Conservation (phyloP, 2,113 vertebrate genomes). For the Elephantulus edwardii region DNA sequence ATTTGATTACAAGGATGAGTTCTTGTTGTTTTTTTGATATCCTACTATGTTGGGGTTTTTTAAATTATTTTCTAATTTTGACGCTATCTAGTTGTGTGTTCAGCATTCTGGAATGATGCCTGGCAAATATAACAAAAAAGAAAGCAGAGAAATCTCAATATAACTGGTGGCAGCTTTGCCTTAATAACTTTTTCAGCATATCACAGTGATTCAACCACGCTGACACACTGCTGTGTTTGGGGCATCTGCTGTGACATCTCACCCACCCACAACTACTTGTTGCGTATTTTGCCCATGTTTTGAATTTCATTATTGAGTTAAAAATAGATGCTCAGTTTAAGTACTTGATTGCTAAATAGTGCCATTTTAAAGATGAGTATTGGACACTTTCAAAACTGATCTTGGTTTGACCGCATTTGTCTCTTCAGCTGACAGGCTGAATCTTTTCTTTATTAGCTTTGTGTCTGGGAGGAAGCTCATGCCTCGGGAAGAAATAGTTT, state of each 20-base stretch:
- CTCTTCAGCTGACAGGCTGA: background rate
- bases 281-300: conserved; percentile 68
- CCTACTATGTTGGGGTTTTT: conserved; percentile 55
- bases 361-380: conserved; percentile 38
- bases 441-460: background rate
- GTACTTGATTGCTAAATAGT: conserved; percentile 64
- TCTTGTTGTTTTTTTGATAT: conserved; percentile 64
- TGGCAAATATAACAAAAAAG: conserved; percentile 40
- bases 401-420: background rate
- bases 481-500: background rate
- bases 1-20: conserved; percentile 53
- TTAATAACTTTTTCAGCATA: conserved; percentile 52
- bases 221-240: conserved; percentile 65
- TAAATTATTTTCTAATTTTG: conserved; percentile 59
- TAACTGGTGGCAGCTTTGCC: conserved; percentile 64
- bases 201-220: conserved; percentile 69
- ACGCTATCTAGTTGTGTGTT: conserved; percentile 58
- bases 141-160: conserved; percentile 40
- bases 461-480: conserved; percentile 26
- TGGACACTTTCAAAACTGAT: conserved; percentile 41
- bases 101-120: conserved; percentile 55
- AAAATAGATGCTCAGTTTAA: conserved; percentile 67
- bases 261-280: conserved; percentile 73
- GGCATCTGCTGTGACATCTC: conserved; percentile 77
- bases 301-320: conserved; percentile 73